phyloP scores from a whole-genome alignment of 2,888 invertebrate species.

The Orthosia cruda region DNA sequence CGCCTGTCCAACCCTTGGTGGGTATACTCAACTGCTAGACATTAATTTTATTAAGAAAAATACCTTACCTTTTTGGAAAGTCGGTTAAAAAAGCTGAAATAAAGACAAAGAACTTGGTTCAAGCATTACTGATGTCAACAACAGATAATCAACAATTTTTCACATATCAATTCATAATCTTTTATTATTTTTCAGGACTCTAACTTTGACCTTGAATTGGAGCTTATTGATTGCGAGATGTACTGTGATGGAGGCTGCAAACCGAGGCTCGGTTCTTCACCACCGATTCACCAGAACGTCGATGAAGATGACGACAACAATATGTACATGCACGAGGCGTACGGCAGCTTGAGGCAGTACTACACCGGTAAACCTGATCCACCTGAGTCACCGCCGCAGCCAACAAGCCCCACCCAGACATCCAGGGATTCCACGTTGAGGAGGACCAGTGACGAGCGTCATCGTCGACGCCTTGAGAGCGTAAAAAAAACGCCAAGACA shows the following conservation, averaged over 20 bases:
- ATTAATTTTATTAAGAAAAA: neutral
- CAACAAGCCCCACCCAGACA: conserved; percentile 96
- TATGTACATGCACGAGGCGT: conserved; percentile 82
- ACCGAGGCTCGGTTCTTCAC: conserved; percentile 84
- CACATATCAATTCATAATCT: conserved; percentile 1
- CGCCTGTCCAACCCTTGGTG: conserved; percentile 82
- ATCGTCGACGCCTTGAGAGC: conserved; percentile 85
- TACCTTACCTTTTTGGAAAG: neutral
- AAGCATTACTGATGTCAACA: neutral
- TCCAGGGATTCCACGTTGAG: conserved; percentile 94
- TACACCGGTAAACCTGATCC: conserved; percentile 79
- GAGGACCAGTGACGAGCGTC: conserved; percentile 91
- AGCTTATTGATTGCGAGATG: conserved; percentile 86
- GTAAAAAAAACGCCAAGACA: conserved; percentile 81
- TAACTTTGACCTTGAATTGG: conserved; percentile 84
- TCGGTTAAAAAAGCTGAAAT: no score
- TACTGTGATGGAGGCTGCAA: conserved; percentile 86
- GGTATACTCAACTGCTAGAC: neutral
- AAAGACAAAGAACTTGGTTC: neutral
- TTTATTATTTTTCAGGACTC: conserved; percentile 77
- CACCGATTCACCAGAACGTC: conserved; percentile 79
- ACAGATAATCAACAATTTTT: neutral
- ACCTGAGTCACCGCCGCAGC: conserved; percentile 94
- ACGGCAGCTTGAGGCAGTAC: conserved; percentile 78
- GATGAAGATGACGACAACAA: conserved; percentile 78